phyloP scores from a whole-genome alignment of 2,113 vertebrate genomes.

The Anarhynchus alexandrinus region DNA sequence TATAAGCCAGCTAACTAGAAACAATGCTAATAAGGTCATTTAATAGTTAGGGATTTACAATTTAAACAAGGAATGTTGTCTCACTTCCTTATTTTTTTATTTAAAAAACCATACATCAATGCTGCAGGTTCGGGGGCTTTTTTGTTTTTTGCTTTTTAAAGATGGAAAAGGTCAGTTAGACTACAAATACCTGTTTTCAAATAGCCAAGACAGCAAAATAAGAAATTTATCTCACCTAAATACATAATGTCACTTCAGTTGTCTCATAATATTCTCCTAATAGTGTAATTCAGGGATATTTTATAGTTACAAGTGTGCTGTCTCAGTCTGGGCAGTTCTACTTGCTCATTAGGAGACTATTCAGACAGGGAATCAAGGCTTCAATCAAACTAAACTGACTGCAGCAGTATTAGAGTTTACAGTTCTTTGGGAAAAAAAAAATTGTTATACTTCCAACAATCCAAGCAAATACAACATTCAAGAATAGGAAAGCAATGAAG shows the following conservation, averaged over 20 bases:
- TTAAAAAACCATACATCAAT: not conserved
- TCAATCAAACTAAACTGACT: not conserved
- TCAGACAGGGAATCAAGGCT: not conserved
- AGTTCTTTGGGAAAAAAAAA: not conserved
- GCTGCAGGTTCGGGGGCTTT: not conserved
- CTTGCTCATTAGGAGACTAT: not conserved
- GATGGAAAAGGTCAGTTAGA: not conserved
- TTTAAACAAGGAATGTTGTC: not conserved
- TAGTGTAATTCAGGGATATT: not conserved
- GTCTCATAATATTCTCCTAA: not conserved
- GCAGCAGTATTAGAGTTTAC: not conserved
- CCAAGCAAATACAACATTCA: not conserved
- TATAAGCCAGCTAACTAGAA: not conserved
- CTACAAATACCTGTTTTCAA: not conserved
- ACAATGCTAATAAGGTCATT: not conserved
- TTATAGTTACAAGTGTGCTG: not conserved
- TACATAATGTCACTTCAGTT: not conserved
- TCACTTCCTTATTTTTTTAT: not conserved
- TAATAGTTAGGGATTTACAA: not conserved
- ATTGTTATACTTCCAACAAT: not conserved
- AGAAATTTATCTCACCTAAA: not conserved
- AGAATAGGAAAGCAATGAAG: not conserved
- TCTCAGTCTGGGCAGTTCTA: not conserved
- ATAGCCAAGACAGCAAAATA: not conserved
- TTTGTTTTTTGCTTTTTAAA: not conserved